Conservation (phyloP, 2,113 vertebrate genomes). For the Mormyrus iriodes region DNA sequence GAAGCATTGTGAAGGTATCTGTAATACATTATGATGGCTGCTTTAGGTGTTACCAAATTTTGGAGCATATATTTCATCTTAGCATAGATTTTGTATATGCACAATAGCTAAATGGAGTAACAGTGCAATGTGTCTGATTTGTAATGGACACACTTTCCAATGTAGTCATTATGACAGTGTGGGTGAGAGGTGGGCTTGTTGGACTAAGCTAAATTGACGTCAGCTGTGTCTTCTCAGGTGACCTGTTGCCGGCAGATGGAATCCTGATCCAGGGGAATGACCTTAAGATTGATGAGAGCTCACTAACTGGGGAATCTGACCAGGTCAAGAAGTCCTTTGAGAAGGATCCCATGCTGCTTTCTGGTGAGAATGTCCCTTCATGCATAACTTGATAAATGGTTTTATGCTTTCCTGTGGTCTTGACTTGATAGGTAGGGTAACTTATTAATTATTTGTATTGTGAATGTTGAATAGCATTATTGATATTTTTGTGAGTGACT, state of each 20-base stretch:
- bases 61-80: background rate
- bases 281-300: constrained; percentile 95
- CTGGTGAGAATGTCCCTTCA: constrained; percentile 61
- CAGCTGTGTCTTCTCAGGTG: constrained; percentile 61
- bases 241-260: constrained; percentile 88
- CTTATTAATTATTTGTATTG: background rate
- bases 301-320: constrained; percentile 89
- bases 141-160: constrained; percentile 19
- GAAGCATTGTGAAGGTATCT: background rate
- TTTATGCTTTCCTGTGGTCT: background rate
- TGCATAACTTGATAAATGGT: background rate
- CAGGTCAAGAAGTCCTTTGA: constrained; percentile 87
- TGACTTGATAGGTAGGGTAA: background rate
- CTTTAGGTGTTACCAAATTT: background rate
- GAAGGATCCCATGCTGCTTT: constrained; percentile 92
- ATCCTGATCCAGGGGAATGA: constrained; percentile 94
- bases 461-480: background rate
- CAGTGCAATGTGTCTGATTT: constrained; percentile 29
- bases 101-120: background rate
- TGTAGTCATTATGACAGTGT: constrained; percentile 25
- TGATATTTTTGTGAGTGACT: background rate
- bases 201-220: background rate
- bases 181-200: background rate
- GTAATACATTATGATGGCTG: background rate
- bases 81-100: background rate